Evolutionary conservation across 2,113 vertebrate species (phyloP).

Genomic region (Colistium nudipinnis): DNA sequence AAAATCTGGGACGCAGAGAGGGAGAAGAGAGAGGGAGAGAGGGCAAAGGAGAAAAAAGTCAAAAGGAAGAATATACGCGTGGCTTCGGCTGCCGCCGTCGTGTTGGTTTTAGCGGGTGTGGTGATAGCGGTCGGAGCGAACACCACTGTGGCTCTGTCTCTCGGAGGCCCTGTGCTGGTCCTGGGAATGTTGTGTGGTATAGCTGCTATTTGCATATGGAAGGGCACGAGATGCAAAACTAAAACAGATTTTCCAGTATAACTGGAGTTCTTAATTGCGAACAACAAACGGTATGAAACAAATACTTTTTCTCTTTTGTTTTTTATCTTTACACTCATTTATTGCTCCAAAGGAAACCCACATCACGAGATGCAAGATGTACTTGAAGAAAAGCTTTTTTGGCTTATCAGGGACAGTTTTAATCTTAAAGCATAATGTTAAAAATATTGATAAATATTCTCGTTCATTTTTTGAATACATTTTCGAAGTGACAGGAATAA

Average conservation of each 20-base stretch:
- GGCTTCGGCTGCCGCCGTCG: conserved; percentile 54
- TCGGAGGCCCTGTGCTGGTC: conserved; percentile 68
- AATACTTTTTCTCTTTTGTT: neutral
- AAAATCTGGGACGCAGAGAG: conserved; percentile 74
- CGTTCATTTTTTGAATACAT: neutral
- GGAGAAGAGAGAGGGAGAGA: conserved; percentile 60
- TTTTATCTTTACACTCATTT: conserved; percentile 16
- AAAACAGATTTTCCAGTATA: conserved; percentile 48
- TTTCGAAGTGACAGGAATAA: conserved; percentile 11
- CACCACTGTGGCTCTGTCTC: conserved; percentile 68
- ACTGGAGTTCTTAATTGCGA: neutral
- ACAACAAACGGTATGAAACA: conserved; percentile 40
- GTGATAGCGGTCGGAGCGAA: conserved; percentile 68
- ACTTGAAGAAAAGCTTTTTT: conserved; percentile 13
- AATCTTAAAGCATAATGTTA: conserved; percentile 5
- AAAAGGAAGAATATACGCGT: conserved; percentile 58
- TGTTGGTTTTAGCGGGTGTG: conserved; percentile 65
- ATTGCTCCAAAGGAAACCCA: neutral
- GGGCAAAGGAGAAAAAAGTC: conserved; percentile 51
- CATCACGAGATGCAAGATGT: neutral
- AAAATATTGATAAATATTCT: neutral
- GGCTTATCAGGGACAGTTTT: neutral
- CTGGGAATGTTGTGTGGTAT: conserved; percentile 64
- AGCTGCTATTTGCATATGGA: conserved; percentile 69
- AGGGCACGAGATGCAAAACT: conserved; percentile 60